Conservation (phyloP, 2,797 vertebrate genomes). For the Hypotaenidia okinawae region DNA sequence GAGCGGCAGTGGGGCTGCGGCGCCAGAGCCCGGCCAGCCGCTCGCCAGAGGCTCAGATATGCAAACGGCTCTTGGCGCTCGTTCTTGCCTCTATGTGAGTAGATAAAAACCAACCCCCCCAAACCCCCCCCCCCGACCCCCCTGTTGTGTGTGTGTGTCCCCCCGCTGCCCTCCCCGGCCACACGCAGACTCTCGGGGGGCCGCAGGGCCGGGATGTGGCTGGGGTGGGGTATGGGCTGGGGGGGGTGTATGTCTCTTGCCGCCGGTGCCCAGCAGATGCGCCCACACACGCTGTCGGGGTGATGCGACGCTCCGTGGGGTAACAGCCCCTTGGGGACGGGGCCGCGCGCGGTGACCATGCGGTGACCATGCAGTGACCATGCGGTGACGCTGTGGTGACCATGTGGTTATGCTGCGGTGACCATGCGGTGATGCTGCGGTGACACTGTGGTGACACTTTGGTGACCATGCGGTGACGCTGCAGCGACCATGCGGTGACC, state of each 20-base stretch:
- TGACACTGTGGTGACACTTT: no score
- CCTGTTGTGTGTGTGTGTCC: no score
- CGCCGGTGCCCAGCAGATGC: neutral
- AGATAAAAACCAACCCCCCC: constrained; percentile 5
- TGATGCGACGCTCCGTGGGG: neutral
- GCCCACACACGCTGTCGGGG: neutral
- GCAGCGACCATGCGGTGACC: neutral
- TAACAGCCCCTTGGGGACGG: neutral
- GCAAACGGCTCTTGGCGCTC: constrained; percentile 44
- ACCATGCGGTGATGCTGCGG: neutral
- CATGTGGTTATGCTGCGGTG: no score
- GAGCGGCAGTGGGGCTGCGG: constrained; percentile 5
- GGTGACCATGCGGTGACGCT: no score
- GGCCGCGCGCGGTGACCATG: no score
- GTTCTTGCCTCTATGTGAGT: constrained; percentile 55
- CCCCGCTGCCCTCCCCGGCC: neutral
- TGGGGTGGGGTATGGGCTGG: neutral
- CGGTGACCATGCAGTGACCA: no score
- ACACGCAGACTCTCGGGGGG: neutral
- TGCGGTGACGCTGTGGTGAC: no score
- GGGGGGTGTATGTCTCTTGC: neutral
- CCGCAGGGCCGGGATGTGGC: neutral
- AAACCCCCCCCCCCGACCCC: no score
- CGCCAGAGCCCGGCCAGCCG: neutral
- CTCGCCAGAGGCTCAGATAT: constrained; percentile 14